Percentiles rank a stretch among this genome's conserved stretches.
Conservation (phyloP, 1,140 invertebrate species). For the Cyphomyrmex costatus region DNA sequence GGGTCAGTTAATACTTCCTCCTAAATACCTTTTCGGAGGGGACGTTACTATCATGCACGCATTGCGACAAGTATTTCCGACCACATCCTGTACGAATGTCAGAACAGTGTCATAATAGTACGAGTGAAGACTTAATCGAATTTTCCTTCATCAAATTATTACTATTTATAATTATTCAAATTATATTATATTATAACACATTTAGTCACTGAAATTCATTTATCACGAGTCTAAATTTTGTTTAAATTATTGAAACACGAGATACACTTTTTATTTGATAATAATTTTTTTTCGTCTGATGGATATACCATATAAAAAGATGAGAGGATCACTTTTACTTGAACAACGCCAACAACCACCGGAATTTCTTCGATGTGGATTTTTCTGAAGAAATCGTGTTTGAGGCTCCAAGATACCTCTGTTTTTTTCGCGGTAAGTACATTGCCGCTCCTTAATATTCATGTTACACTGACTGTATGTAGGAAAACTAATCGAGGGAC, state of each 20-base stretch:
- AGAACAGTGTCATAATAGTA: neutral
- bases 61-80: conserved; percentile 47
- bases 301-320: conserved; percentile 41
- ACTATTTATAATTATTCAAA: neutral
- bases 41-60: neutral
- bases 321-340: conserved; percentile 7
- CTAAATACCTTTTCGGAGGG: conserved; percentile 67
- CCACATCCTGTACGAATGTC: conserved; percentile 31
- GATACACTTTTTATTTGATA: conserved; percentile 58
- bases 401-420: neutral
- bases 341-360: neutral
- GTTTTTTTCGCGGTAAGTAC: conserved; percentile 6
- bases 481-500: neutral
- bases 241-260: conserved; percentile 44
- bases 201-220: neutral
- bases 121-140: neutral
- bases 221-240: neutral
- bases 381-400: conserved; percentile 15
- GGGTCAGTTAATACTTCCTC: conserved; percentile 69
- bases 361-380: neutral
- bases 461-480: too few species aligned
- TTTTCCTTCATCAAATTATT: neutral
- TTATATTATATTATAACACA: neutral
- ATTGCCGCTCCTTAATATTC: neutral
- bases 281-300: conserved; percentile 31